Conservation (phyloP, 2,113 vertebrate genomes). For the Smithornis capensis region DNA sequence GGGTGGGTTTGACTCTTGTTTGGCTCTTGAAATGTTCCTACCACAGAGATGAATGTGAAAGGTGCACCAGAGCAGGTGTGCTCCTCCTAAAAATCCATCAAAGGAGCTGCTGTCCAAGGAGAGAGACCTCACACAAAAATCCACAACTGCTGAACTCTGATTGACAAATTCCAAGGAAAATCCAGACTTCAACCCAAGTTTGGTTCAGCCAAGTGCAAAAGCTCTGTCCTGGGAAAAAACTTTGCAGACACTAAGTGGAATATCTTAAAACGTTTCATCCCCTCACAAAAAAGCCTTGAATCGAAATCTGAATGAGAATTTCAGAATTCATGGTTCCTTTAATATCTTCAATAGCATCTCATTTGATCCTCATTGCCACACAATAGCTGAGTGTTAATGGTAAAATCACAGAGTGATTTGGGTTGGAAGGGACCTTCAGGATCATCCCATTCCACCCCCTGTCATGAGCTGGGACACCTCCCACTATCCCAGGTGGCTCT, state of each 20-base stretch:
- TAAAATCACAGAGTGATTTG: not conserved
- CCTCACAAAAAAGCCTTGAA: not conserved
- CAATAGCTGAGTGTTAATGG: not conserved
- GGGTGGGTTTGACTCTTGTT: not conserved
- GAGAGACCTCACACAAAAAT: not conserved
- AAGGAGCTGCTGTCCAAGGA: not conserved
- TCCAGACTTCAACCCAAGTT: not conserved
- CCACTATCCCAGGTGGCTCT: rapidly evolving
- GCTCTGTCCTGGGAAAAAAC: not conserved
- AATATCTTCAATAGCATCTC: slow-evolving; percentile 21
- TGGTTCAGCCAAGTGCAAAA: not conserved
- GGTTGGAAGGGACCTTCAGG: not conserved
- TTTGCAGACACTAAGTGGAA: not conserved
- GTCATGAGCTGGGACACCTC: not conserved
- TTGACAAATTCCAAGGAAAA: not conserved
- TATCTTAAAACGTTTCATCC: not conserved
- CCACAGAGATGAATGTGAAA: not conserved
- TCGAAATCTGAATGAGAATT: not conserved
- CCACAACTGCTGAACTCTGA: not conserved
- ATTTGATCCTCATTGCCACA: not conserved
- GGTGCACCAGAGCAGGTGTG: not conserved
- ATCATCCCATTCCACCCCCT: not conserved
- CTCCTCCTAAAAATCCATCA: not conserved
- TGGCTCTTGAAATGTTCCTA: not conserved
- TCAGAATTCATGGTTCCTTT: not conserved